Evolutionary conservation across 1,140 invertebrate genomes (phyloP), one percentile per base, ranked within the genome.

Genomic region (Ceratina calcarata): DNA sequence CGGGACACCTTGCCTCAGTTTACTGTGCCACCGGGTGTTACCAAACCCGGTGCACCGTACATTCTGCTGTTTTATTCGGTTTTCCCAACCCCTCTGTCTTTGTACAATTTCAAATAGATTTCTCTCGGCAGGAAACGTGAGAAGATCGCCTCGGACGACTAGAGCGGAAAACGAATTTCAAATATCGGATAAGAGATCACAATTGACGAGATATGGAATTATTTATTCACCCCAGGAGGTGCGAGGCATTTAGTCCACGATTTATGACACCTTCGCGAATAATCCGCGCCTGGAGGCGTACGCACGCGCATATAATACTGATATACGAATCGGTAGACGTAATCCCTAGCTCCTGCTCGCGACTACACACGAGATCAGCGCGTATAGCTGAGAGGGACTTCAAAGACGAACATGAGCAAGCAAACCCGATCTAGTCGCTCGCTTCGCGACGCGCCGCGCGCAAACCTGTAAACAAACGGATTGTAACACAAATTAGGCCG

Each of bases 251-350:
- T 89, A 86, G 82, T 75, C 74, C 84, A 87, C 82, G 86, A 89
- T 89, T 91, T 89, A 89, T 82, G 86, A 75, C 78, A 86, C 74
- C 88, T 87, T 84, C 76, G 27, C 37, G 32, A 45, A 81, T 85
- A 85, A 85, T 85, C 69, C 53, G 53, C 37, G 70, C 27, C 20
- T 53, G 60, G 55, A 27, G 53, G 77, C 27, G 24, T 60, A 61
- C 37, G 53, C 53, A 55, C 53, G 27, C 37, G 37, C 37, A 6
- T 45, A 45, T 45, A 45, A 45, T 45, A 10, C 49, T 79, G 49
- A 37, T 72, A 72, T 82, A 78, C 62, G 53, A 83, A 69, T 65
- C 13, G 55, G 37, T 6, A 45, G 37, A 80, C 27, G 73, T 84
- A 73, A 83, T 84, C 69, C 20, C 12, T 6, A 13, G 72, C 8